These are phyloP conservation scores for Luperina testacea DNA, from an alignment of 2,888 invertebrate species.

Conservation along the genomic window DNA sequence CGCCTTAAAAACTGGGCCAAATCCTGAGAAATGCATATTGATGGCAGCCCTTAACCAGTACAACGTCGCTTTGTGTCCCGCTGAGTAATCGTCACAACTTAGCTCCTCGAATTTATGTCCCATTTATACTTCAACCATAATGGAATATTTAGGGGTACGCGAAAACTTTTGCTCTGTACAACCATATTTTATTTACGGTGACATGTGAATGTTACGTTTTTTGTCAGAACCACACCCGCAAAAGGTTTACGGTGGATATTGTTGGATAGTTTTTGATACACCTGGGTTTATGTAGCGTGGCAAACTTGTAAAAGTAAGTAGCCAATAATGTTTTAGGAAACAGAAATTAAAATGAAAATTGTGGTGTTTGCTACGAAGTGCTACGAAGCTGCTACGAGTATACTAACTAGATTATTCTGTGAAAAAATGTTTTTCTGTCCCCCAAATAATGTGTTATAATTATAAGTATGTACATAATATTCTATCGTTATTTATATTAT, in stretches of 20 bases:
- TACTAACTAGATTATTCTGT: not conserved
- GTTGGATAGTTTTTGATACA: conserved; percentile 43
- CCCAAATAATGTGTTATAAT: not conserved
- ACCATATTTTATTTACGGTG: conserved; percentile 79
- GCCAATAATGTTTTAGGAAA: not conserved
- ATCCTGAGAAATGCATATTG: conserved; percentile 65
- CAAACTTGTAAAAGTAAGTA: conserved; percentile 12
- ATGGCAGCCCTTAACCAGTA: conserved; percentile 66
- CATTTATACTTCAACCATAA: conserved; percentile 79
- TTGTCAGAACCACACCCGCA: conserved; percentile 45
- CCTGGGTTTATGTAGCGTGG: conserved; percentile 26
- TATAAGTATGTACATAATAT: not conserved
- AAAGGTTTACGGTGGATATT: conserved; percentile 35
- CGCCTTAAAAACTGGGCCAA: conserved; percentile 57
- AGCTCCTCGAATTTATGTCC: conserved; percentile 80
- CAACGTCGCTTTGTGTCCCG: conserved; percentile 77
- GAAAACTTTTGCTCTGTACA: conserved; percentile 78
- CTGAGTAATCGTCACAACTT: conserved; percentile 84
- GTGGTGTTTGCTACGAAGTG: conserved; percentile 31
- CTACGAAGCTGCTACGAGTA: conserved; percentile 34
- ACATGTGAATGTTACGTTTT: conserved; percentile 76
- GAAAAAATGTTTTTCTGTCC: not conserved
- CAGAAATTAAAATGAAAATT: not conserved
- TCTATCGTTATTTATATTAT: not conserved
- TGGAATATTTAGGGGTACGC: conserved; percentile 83